Evolutionary conservation across 2,113 vertebrate species (phyloP).

Genomic region (Haemorhous mexicanus): DNA sequence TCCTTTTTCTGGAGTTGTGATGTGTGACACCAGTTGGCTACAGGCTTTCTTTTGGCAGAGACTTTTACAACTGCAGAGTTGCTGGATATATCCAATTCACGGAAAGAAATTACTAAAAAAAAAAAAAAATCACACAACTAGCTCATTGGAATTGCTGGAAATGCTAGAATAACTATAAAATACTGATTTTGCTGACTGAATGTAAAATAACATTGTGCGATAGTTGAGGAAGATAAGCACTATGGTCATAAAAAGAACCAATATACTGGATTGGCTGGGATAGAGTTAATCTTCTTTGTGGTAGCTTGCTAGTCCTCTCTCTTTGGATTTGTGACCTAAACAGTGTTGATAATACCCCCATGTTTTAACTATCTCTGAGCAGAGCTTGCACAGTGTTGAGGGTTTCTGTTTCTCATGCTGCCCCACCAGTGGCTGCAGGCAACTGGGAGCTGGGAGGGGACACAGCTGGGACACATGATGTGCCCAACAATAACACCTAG

Average conservation of each 20-base stretch:
- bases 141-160: not conserved
- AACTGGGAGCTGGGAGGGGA: not conserved
- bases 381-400: not conserved
- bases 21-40: accelerated
- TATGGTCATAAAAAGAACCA: not conserved
- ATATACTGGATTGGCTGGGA: not conserved
- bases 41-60: not conserved
- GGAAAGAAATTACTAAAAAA: not conserved
- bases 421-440: not conserved
- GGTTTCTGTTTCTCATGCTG: not conserved
- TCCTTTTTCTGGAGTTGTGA: not conserved
- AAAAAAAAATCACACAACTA: not conserved
- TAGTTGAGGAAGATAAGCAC: not conserved
- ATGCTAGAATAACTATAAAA: not conserved
- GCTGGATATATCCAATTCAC: not conserved
- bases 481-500: not conserved
- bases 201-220: not conserved
- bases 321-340: not conserved
- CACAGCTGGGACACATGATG: not conserved
- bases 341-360: not conserved
- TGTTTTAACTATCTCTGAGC: not conserved
- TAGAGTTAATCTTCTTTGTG: not conserved
- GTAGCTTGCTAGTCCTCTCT: not conserved
- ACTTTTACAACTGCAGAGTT: not conserved
- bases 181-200: not conserved